These are phyloP conservation scores for Eptatretus atami DNA, from an alignment of 2,797 vertebrate species.

Conservation along the genomic window DNA sequence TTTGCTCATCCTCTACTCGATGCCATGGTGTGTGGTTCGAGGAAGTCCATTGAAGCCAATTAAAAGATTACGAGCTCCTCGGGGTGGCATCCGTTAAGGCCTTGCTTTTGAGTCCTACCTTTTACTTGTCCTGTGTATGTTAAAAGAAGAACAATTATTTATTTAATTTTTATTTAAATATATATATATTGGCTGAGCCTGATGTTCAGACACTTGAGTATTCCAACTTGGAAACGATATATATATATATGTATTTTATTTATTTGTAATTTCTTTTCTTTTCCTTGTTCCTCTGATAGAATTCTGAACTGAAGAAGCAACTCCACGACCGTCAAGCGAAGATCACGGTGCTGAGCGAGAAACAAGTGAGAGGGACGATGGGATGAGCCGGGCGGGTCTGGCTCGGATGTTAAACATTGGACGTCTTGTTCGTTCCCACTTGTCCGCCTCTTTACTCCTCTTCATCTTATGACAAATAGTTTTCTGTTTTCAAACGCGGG, in stretches of 20 bases:
- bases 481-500: conserved; percentile 11
- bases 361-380: conserved; percentile 24
- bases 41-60: no score
- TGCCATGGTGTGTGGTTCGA: no score
- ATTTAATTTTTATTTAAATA: no score
- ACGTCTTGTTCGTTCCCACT: conserved; percentile 22
- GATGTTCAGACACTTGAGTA: not conserved
- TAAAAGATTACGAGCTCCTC: no score
- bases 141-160: no score
- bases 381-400: no score
- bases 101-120: no score
- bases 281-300: conserved; percentile 15
- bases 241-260: not conserved
- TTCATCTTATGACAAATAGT: conserved; percentile 23
- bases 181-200: no score
- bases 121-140: no score
- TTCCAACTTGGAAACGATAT: not conserved
- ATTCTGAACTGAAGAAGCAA: conserved; percentile 37
- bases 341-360: conserved; percentile 32
- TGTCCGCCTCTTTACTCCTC: conserved; percentile 23
- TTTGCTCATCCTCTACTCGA: no score
- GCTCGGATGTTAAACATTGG: no score
- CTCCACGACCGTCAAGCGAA: conserved; percentile 29
- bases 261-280: not conserved
- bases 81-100: no score